Conservation (phyloP, 2,113 vertebrate species). For the Sigmodon hispidus region DNA sequence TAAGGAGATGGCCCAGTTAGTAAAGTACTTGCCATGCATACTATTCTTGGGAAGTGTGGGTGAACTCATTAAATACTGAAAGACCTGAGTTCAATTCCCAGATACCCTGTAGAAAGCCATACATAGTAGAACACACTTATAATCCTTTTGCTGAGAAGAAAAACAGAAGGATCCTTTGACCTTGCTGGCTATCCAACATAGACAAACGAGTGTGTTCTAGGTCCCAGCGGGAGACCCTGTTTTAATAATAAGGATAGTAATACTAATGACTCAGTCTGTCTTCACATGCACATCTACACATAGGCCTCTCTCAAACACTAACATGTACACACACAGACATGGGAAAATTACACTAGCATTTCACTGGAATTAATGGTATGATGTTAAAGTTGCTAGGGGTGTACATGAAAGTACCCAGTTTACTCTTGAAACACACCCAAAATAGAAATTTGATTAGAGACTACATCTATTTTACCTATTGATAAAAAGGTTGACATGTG, state of each 20-base stretch:
- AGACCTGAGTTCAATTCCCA: background rate
- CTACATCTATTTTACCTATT: background rate
- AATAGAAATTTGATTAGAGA: background rate
- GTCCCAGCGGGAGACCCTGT: background rate
- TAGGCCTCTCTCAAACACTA: background rate
- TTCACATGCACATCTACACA: background rate
- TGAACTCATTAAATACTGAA: too few species aligned
- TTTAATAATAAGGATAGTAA: background rate
- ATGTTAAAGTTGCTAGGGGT: background rate
- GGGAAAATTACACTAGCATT: background rate
- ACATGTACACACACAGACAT: background rate
- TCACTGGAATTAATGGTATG: background rate
- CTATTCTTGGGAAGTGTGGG: too few species aligned
- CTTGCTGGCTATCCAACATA: background rate
- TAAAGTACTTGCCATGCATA: background rate
- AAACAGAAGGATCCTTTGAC: background rate
- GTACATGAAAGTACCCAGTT: background rate
- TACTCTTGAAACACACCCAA: background rate
- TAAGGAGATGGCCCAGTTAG: background rate
- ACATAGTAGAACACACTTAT: background rate
- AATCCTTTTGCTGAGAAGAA: background rate
- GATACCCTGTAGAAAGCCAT: background rate
- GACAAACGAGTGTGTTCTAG: background rate
- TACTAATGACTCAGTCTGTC: background rate
- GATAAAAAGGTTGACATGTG: background rate